Conservation (phyloP, 2,888 invertebrate genomes). For the Archaeoteleia sp. region DNA sequence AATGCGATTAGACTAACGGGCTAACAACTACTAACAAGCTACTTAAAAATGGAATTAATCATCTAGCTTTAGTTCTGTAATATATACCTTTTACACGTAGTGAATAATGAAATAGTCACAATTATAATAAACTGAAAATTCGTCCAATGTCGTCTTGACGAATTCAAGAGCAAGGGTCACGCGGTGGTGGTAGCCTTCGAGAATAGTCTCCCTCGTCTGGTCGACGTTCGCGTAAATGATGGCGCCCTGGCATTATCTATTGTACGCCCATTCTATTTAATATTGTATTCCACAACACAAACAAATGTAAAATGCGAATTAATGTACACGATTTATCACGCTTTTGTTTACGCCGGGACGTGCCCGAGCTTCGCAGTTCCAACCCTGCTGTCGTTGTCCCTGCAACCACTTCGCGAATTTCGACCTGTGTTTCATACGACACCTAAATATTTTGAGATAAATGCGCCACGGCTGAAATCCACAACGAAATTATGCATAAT, state of each 20-base stretch:
- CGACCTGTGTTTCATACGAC: constrained; percentile 50
- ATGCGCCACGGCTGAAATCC: constrained; percentile 11
- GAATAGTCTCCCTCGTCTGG: constrained; percentile 39
- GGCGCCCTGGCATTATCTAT: constrained; percentile 73
- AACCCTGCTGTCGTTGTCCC: constrained; percentile 47
- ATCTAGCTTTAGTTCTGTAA: no score
- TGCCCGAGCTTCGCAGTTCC: constrained; percentile 41
- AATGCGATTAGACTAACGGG: no score
- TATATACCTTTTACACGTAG: no score
- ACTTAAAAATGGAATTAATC: no score
- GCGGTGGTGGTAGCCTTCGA: constrained; percentile 22
- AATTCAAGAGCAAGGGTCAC: constrained; percentile 39
- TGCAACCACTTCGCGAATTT: constrained; percentile 61
- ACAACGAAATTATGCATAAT: constrained; percentile 6
- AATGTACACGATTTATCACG: constrained; percentile 75
- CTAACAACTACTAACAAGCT: no score
- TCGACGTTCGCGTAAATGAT: constrained; percentile 67
- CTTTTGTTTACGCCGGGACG: constrained; percentile 71
- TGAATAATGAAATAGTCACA: no score
- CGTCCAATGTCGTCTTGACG: constrained; percentile 25
- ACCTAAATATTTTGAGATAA: constrained; percentile 31
- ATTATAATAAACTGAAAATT: constrained; percentile 29
- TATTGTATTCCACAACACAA: constrained; percentile 74
- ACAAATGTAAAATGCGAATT: constrained; percentile 75
- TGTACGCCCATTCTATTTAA: constrained; percentile 74